These are phyloP conservation scores for Pterobdella sp. DNA, from an alignment of 2,888 invertebrate genomes.

Conservation along the genomic window DNA sequence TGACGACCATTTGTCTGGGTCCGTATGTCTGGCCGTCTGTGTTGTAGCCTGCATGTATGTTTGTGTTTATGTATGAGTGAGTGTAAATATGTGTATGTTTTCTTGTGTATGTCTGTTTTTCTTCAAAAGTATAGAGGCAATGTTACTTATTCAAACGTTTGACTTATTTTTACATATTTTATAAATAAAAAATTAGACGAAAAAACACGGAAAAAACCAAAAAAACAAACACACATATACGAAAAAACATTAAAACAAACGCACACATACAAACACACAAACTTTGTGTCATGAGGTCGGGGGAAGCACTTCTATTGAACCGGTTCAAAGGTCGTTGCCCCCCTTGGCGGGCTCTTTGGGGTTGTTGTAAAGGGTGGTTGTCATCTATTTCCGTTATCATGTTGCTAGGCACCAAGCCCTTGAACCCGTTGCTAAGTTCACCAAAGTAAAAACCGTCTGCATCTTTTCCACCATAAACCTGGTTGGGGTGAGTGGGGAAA, in stretches of 20 bases:
- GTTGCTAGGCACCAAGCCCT: conserved; percentile 93
- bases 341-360: neutral
- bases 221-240: too few species aligned
- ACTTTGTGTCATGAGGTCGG: too few species aligned
- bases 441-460: conserved; percentile 99
- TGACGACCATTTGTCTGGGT: conserved; percentile 70
- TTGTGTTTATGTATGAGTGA: neutral
- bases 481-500: neutral
- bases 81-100: too few species aligned
- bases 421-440: conserved; percentile 67
- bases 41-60: neutral
- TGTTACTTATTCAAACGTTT: too few species aligned
- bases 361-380: conserved; percentile 35
- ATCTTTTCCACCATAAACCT: conserved; percentile 95
- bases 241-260: too few species aligned
- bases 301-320: neutral
- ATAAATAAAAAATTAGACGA: too few species aligned
- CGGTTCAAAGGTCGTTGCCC: neutral
- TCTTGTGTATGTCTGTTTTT: too few species aligned
- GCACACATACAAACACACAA: too few species aligned
- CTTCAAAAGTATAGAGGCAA: too few species aligned
- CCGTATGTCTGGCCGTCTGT: conserved; percentile 17
- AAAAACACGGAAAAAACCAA: too few species aligned
- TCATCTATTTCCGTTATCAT: conserved; percentile 64
- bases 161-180: too few species aligned